Base-by-base conservation (phyloP, 2,888 invertebrate genomes). In the Himalopsyche tibetana region DNA sequence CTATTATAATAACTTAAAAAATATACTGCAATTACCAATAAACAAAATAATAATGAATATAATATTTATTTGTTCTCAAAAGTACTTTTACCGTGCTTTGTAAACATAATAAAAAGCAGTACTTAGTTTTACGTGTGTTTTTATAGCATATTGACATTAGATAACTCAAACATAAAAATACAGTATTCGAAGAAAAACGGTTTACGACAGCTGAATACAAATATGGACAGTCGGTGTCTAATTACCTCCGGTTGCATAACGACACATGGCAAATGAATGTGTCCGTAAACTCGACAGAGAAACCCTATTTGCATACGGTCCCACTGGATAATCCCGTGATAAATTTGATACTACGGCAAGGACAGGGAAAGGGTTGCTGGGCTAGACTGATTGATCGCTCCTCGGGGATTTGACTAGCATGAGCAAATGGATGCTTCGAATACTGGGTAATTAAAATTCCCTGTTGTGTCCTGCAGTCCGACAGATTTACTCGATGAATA, bases 261-360 rank as follows among this genome's bases (percentile, higher is more conserved):
- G 36, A 74, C 74, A 74, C 74, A 74, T 74, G 74, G 19, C 74
- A 74, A 74, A 74, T 74, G 74, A 74, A 74, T 74, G 36, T 36
- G 74, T 74, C 74, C 74, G 36, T 19, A 63, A 8, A 4, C 74
- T 9, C 63, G 36, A 36, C 36, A 28, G 74, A 38, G 80, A 80
- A 80, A 80, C 80, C 80, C 80, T 80, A 80, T 80, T 80, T 80
- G 80, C 80, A 80, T 80, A 80, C 9, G 1, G n/a, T 15, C 45
- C 28, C 51, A 45, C 19, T 12, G 80, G 80, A 45, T 80, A 19
- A 74, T 74, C 38, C 36, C 15, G 38, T 74, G 74, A 74, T 36
- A 74, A 74, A 74, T 74, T 74, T 36, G 19, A 74, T 74, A 74
- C 74, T 11, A 36, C 15, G 36, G 15, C 12, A 28, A 74, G 36